Conservation (phyloP, 2,113 vertebrate species). For the Cardinalis cardinalis region DNA sequence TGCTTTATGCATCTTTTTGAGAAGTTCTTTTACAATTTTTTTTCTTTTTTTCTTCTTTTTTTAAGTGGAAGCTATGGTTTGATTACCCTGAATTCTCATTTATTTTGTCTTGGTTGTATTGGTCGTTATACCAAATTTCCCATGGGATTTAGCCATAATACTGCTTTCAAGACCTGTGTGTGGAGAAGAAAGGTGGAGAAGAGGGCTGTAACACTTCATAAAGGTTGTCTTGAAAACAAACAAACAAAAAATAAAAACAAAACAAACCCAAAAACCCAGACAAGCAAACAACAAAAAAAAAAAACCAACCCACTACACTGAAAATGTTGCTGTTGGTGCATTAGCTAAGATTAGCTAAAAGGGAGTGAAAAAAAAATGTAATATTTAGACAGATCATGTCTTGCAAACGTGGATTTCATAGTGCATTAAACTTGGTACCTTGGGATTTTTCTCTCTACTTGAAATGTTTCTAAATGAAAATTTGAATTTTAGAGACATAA, state of each 20-base stretch:
- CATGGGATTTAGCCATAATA: background rate
- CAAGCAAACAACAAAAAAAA: background rate
- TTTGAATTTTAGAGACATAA: background rate
- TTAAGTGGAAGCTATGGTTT: background rate
- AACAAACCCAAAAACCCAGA: background rate
- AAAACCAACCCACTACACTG: background rate
- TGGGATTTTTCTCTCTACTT: background rate
- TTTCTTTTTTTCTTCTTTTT: background rate
- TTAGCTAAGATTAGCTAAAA: background rate
- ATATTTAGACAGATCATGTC: background rate
- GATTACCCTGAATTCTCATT: background rate
- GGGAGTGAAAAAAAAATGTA: background rate
- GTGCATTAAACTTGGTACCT: slow-evolving; percentile 18
- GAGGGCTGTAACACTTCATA: background rate
- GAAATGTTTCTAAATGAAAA: slow-evolving; percentile 38
- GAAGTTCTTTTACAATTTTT: background rate
- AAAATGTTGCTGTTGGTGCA: background rate
- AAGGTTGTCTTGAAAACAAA: background rate
- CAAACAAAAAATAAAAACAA: background rate
- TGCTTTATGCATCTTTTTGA: background rate
- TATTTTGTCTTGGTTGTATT: background rate
- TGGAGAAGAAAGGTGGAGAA: background rate
- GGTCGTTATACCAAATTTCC: background rate
- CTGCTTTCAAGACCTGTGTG: background rate
- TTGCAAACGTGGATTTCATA: slow-evolving; percentile 23